Conservation (phyloP, 2,888 invertebrate species). For the Standfussiana lucernea region DNA sequence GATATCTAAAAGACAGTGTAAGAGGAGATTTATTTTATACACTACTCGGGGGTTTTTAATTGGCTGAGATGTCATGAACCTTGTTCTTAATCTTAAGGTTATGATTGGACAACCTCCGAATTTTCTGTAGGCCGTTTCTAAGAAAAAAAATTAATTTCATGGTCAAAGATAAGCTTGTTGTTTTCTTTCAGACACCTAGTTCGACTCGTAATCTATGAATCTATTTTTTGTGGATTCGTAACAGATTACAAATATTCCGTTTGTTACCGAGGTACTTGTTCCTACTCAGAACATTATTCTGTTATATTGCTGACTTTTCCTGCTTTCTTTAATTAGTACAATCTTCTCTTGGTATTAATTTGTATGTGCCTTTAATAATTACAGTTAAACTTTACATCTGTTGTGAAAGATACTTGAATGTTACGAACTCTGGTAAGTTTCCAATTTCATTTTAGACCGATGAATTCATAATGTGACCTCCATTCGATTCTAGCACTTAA, state of each 20-base stretch:
- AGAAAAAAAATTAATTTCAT: not conserved
- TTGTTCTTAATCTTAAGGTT: not conserved
- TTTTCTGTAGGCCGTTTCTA: not conserved
- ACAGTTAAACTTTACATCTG: not conserved
- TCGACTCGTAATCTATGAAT: not conserved
- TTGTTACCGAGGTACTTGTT: not conserved
- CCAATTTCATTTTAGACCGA: constrained; percentile 26
- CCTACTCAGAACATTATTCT: not conserved
- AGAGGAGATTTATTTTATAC: constrained; percentile 1
- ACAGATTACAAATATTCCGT: not conserved
- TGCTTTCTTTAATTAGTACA: not conserved
- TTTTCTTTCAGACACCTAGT: not conserved
- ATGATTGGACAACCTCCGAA: constrained; percentile 2
- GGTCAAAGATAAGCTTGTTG: constrained; percentile 9
- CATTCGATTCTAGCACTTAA: constrained; percentile 13
- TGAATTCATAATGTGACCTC: constrained; percentile 23
- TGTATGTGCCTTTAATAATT: not conserved
- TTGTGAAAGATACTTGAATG: not conserved
- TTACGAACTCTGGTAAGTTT: not conserved
- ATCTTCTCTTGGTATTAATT: not conserved
- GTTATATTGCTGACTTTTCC: not conserved
- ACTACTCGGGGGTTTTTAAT: not conserved
- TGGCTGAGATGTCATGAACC: not conserved
- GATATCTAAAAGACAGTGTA: not conserved
- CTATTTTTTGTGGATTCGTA: not conserved